These are phyloP conservation scores for Lucinisca nassula DNA, from an alignment of 2,888 invertebrate genomes.

Conservation along the genomic window DNA sequence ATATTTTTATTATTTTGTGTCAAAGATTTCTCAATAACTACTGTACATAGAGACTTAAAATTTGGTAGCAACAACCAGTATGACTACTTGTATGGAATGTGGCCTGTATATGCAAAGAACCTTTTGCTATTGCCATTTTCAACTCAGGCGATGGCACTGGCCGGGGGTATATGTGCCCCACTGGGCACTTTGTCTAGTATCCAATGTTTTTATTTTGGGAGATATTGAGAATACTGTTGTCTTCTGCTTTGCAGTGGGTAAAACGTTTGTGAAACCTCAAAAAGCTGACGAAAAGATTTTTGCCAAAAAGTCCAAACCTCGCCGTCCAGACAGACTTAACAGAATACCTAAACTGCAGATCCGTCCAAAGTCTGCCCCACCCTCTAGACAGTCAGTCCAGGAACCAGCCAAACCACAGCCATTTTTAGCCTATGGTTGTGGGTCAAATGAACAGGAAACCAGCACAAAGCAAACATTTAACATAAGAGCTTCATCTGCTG, in stretches of 20 bases:
- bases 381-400: constrained; percentile 43
- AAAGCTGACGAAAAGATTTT: constrained; percentile 65
- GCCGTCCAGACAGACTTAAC: constrained; percentile 65
- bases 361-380: constrained; percentile 47
- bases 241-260: constrained; percentile 54
- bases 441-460: constrained; percentile 50
- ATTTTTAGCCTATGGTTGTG: constrained; percentile 74
- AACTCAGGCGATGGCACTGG: too few relatives aligned
- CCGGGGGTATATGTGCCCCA: too few relatives aligned
- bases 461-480: constrained; percentile 75
- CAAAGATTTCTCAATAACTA: too few relatives aligned
- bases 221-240: too few relatives aligned
- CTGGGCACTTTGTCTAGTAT: too few relatives aligned
- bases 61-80: too few relatives aligned
- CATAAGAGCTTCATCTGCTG: constrained; percentile 75
- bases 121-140: too few relatives aligned
- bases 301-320: constrained; percentile 61
- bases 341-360: constrained; percentile 59
- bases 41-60: too few relatives aligned
- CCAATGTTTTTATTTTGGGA: too few relatives aligned
- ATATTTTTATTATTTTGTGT: too few relatives aligned
- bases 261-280: constrained; percentile 66
- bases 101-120: too few relatives aligned
- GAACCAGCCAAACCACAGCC: constrained; percentile 58
- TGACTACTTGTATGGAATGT: too few relatives aligned